Evolutionary conservation across 2,113 vertebrate species (phyloP).

Genomic region (Atlantisia rogersi): DNA sequence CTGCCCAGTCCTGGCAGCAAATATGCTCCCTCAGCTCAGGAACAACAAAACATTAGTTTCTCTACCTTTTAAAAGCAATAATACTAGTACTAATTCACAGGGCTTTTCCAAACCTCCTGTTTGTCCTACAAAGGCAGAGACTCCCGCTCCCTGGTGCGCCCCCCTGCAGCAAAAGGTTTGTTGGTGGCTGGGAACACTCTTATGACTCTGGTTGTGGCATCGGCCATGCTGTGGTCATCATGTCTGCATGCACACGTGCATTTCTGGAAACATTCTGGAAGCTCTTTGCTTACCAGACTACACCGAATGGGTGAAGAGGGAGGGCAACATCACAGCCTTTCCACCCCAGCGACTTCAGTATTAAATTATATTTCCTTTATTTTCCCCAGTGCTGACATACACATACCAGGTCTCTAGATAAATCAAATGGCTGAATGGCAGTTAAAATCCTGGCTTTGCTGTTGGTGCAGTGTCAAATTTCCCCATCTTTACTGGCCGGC

Average conservation of each 20-base stretch:
- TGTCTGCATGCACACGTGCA: accelerated
- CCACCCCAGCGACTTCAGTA: background rate
- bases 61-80: background rate
- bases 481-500: background rate
- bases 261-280: background rate
- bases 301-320: background rate
- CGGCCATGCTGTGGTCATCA: background rate
- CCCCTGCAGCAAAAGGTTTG: background rate
- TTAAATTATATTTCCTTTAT: background rate
- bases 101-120: background rate
- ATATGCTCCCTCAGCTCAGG: background rate
- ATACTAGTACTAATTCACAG: background rate
- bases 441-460: background rate
- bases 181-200: background rate
- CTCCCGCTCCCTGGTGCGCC: accelerated
- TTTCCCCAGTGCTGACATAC: background rate
- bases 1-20: background rate
- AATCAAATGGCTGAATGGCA: background rate
- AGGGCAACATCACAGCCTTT: background rate
- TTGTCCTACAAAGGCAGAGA: background rate
- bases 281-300: background rate
- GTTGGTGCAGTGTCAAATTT: background rate
- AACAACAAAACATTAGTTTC: background rate
- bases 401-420: background rate
- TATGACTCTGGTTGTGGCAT: accelerated